Conservation (phyloP, 2,113 vertebrate genomes). For the Climacteris rufus region DNA sequence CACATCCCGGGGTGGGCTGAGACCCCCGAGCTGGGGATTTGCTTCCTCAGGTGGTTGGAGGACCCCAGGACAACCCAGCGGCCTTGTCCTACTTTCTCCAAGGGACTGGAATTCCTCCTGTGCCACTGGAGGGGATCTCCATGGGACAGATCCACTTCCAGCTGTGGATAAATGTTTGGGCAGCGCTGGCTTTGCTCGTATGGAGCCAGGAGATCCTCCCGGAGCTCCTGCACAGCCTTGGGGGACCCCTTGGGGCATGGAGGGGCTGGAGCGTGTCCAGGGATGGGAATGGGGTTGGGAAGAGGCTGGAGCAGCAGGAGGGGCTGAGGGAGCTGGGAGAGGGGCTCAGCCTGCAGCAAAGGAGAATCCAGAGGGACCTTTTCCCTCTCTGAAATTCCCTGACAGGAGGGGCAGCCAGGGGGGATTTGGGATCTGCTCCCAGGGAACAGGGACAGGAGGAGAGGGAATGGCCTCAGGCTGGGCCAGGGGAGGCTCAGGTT, state of each 20-base stretch:
- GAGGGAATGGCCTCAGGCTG: accelerated
- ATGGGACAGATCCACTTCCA: background rate
- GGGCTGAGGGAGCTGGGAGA: background rate
- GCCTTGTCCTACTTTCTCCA: background rate
- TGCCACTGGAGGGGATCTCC: background rate
- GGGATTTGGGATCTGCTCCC: too few relatives aligned
- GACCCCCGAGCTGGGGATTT: background rate
- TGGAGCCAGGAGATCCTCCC: background rate
- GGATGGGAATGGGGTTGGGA: background rate
- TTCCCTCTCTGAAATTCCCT: too few relatives aligned
- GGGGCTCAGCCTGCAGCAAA: background rate
- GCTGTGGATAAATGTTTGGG: background rate
- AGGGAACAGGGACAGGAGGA: accelerated
- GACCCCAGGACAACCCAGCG: background rate
- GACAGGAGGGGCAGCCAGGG: too few relatives aligned
- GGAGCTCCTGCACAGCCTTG: background rate
- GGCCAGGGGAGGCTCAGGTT: background rate
- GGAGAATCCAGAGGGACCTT: too few relatives aligned
- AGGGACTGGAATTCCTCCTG: background rate
- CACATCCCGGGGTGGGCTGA: background rate
- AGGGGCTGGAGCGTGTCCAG: background rate
- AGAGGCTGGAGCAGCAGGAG: background rate
- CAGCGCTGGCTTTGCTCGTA: background rate
- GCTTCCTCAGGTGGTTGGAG: background rate
- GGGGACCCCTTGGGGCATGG: too few relatives aligned